These are phyloP conservation scores for Tromatobia lineatoria DNA, from an alignment of 2,888 invertebrate species.

Conservation along the genomic window DNA sequence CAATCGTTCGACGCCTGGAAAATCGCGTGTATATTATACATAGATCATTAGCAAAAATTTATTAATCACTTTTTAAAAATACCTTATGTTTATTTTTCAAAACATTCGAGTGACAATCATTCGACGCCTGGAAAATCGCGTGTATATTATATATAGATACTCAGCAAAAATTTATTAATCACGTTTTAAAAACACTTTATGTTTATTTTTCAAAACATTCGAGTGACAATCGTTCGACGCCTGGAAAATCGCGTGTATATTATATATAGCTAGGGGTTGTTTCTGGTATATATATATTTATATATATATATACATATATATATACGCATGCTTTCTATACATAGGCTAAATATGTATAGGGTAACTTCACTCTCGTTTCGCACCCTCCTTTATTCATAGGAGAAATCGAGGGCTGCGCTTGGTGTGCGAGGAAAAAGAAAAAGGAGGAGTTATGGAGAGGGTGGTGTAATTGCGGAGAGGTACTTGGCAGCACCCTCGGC, in stretches of 20 bases:
- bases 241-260: not conserved
- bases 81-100: no score
- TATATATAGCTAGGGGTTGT: not conserved
- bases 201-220: not conserved
- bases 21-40: no score
- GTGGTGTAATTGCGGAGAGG: constrained; percentile 60
- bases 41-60: no score
- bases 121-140: no score
- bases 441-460: constrained; percentile 27
- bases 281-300: not conserved
- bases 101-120: no score
- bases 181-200: no score
- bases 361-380: constrained; percentile 45
- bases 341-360: not conserved
- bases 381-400: constrained; percentile 57
- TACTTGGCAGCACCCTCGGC: constrained; percentile 50
- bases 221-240: not conserved
- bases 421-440: constrained; percentile 28
- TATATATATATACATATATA: not conserved
- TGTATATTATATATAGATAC: no score
- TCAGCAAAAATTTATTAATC: no score
- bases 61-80: no score
- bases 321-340: not conserved
- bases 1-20: no score
- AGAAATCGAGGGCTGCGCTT: constrained; percentile 61